Evolutionary conservation across 2,797 vertebrate species (phyloP).

Genomic region (Acrossocheilus wenchowensis): DNA sequence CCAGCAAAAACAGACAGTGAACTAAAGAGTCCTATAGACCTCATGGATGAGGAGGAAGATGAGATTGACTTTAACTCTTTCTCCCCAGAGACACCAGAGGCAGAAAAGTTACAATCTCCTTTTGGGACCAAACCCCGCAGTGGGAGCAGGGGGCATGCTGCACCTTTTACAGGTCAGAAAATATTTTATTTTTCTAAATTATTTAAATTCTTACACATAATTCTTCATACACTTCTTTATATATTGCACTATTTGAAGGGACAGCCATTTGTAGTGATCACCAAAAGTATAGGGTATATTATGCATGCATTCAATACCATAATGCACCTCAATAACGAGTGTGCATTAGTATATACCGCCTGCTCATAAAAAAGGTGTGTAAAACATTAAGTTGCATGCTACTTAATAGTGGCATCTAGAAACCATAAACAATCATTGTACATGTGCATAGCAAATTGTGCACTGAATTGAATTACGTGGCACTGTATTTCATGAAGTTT

Average conservation of each 20-base stretch:
- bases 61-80: constrained; percentile 85
- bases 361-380: background rate
- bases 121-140: constrained; percentile 78
- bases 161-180: constrained; percentile 92
- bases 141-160: constrained; percentile 69
- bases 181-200: background rate
- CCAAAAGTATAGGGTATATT: background rate
- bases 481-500: background rate
- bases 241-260: background rate
- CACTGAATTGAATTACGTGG: background rate
- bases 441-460: background rate
- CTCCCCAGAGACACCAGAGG: constrained; percentile 81
- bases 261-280: background rate
- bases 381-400: background rate
- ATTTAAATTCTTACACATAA: background rate
- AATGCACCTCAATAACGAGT: background rate
- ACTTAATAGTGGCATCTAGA: background rate
- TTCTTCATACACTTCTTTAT: background rate
- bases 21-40: constrained; percentile 63
- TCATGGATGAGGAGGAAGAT: constrained; percentile 73
- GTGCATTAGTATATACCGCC: background rate
- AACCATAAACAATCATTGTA: background rate
- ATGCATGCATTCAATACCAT: background rate
- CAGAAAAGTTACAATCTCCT: constrained; percentile 78
- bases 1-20: constrained; percentile 67